Evolutionary conservation across 2,797 vertebrate species (phyloP).

Genomic region (Tragopan temminckii): DNA sequence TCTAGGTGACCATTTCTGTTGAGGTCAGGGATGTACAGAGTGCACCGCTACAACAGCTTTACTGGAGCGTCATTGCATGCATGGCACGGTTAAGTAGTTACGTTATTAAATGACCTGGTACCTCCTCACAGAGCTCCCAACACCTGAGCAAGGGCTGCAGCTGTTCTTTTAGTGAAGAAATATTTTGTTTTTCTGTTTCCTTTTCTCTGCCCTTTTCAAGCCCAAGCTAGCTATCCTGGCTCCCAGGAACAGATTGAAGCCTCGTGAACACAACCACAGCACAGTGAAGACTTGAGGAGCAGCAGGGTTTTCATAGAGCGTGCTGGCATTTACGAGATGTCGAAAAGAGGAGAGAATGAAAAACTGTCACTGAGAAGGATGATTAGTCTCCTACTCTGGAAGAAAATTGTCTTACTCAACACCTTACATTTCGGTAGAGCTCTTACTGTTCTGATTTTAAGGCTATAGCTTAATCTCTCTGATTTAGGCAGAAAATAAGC

Average conservation of each 20-base stretch:
- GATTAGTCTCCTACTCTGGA: conserved; percentile 10
- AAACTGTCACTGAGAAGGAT: background rate
- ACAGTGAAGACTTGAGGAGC: background rate
- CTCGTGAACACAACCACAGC: background rate
- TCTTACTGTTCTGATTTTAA: conserved; percentile 66
- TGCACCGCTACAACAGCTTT: accelerated
- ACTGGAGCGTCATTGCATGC: accelerated
- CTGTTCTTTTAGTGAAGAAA: background rate
- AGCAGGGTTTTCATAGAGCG: accelerated
- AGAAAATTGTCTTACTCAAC: conserved; percentile 43
- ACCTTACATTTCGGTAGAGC: conserved; percentile 6
- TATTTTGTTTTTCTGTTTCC: background rate
- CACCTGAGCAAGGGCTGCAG: background rate
- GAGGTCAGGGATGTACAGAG: background rate
- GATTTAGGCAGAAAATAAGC: conserved; percentile 56
- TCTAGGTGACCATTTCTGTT: accelerated
- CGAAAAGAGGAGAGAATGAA: background rate
- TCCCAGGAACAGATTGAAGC: background rate
- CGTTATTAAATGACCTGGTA: accelerated
- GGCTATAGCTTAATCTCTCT: conserved; percentile 35
- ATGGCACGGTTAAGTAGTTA: accelerated
- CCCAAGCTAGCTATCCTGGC: background rate
- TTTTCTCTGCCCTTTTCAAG: background rate
- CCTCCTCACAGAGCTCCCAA: accelerated
- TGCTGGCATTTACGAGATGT: background rate